Evolutionary conservation across 2,797 vertebrate genomes (phyloP), one percentile per base, ranked within the genome.

Genomic region (Sebastes alutus): DNA sequence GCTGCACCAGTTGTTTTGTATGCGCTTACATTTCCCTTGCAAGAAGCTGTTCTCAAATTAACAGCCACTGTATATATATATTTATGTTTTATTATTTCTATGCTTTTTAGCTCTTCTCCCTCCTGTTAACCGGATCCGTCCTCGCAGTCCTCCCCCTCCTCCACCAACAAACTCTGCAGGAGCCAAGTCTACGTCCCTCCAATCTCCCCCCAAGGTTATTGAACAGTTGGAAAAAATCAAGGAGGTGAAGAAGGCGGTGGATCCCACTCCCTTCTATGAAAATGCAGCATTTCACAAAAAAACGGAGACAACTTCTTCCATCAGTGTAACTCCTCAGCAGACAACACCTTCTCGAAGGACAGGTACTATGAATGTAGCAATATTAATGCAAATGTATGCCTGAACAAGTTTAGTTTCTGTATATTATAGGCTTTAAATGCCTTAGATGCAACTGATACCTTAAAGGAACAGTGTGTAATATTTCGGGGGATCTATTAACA

Each of bases 71-170:
- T 49, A 13, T 23, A 2, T 25, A 46, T 49, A 8, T 20, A 46
- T 46, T 18, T 63, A n/a, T 58, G 52, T 63, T 35, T 14, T 42
- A n/a, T 29, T 35, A 22, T 80, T 6, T 71, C 13, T 27, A 2
- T 72, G 49, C 22, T 54, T 84, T 84, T 65, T 38, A 95, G 94
- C 94, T 49, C 93, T 95, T 67, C 87, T 95, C 20, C 93, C 94
- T 77, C 94, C 92, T 22, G 23, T 75, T 33, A 92, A 82, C 52
- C 20, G 78, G 67, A 2, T 76, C 13, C 93, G 93, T 61, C 94
- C 93, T 27, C 22, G 72, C 13, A 14, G 0, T 10, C 74, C 92
- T 65, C 92, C 94, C 2, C 93, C 92, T 74, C 90, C 92, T 59
- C 91, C 92, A 46, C 89, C 92, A 2, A 63, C 64, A 5, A 65